Conservation (phyloP, 2,113 vertebrate species). For the Ictidomys tridecemlineatus region DNA sequence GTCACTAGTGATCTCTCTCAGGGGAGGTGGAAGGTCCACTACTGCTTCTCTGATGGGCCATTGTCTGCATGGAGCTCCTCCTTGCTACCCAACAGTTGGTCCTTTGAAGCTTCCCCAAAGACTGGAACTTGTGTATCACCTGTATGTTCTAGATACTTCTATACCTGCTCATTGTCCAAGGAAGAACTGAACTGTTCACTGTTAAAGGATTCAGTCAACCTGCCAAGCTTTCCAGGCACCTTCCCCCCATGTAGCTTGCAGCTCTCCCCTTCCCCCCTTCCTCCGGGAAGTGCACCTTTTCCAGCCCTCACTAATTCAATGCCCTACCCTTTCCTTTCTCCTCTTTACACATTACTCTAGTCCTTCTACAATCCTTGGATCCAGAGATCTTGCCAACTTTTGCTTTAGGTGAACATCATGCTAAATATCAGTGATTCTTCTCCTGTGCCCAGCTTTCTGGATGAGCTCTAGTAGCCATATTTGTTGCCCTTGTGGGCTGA, state of each 20-base stretch:
- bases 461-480: background rate
- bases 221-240: background rate
- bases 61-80: background rate
- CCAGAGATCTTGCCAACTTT: background rate
- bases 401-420: background rate
- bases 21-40: background rate
- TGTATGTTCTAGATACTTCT: background rate
- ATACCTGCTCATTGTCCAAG: accelerated
- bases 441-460: background rate
- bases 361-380: background rate
- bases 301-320: background rate
- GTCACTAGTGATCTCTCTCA: background rate
- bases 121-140: background rate
- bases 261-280: background rate
- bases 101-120: background rate
- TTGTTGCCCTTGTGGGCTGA: background rate
- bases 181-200: background rate
- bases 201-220: accelerated
- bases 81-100: background rate
- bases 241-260: too few species aligned
- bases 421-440: background rate
- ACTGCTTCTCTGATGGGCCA: background rate
- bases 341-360: background rate
- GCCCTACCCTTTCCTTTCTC: too few species aligned
- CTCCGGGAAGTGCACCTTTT: background rate